Evolutionary conservation across 2,888 invertebrate species (phyloP).

Genomic region (Pandemis heparana): DNA sequence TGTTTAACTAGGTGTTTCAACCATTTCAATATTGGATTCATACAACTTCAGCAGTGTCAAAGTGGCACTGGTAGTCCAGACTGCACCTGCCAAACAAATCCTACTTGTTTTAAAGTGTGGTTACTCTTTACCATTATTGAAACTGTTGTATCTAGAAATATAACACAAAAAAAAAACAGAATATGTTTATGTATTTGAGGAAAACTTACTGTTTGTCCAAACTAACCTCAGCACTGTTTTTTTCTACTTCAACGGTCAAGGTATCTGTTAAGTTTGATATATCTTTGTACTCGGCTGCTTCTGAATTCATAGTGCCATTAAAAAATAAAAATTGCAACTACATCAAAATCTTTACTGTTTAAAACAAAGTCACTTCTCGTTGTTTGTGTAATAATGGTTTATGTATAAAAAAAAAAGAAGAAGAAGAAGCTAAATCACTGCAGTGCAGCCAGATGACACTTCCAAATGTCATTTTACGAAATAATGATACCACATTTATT

Average conservation of each 20-base stretch:
- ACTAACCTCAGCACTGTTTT: constrained; percentile 44
- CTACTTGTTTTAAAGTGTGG: neutral
- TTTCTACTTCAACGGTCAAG: constrained; percentile 39
- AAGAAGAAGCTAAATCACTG: no score
- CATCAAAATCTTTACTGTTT: no score
- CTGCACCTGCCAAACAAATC: constrained; percentile 55
- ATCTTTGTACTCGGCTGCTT: constrained; percentile 31
- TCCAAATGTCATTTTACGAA: no score
- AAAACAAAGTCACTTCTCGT: no score
- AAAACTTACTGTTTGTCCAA: constrained; percentile 53
- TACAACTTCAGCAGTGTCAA: constrained; percentile 61
- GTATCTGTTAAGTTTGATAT: constrained; percentile 21
- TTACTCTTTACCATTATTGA: neutral
- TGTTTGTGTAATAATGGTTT: no score
- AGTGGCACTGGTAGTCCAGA: constrained; percentile 63
- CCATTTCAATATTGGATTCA: constrained; percentile 63
- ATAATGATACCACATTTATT: no score
- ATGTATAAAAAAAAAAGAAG: no score
- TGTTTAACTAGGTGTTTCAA: constrained; percentile 67
- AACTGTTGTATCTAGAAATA: no score
- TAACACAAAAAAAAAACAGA: no score
- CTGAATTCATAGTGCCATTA: constrained; percentile 17
- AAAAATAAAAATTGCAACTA: neutral
- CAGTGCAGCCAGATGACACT: no score
- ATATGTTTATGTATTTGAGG: neutral